These are phyloP conservation scores for Cygnus buccinator DNA, from an alignment of 2,113 vertebrate species.

Conservation along the genomic window DNA sequence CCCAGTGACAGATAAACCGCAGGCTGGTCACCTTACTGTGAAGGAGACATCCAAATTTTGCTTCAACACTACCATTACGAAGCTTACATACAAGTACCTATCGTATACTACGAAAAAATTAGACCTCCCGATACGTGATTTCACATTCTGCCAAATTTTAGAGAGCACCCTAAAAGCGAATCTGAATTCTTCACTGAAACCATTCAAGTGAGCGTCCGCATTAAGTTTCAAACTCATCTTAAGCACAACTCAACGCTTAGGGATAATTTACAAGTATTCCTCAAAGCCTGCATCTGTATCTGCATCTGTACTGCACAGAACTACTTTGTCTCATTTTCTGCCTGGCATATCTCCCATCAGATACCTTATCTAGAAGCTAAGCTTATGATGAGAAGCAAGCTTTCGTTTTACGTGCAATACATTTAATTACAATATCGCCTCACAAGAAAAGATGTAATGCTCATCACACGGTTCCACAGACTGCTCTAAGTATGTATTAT, in stretches of 20 bases:
- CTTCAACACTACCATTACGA: neutral
- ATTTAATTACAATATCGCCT: slow-evolving; percentile 22
- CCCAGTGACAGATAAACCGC: neutral
- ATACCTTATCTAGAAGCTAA: slow-evolving; percentile 23
- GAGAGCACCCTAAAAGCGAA: neutral
- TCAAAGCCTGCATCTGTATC: slow-evolving; percentile 41
- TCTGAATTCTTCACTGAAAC: neutral
- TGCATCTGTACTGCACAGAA: slow-evolving; percentile 6
- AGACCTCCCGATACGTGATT: neutral
- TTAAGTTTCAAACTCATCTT: slow-evolving; percentile 7
- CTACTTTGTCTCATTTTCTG: slow-evolving; percentile 50
- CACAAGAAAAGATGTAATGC: neutral
- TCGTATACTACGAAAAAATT: neutral
- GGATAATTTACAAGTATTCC: slow-evolving; percentile 19
- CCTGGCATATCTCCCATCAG: slow-evolving; percentile 42
- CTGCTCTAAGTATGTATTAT: neutral
- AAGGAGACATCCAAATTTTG: neutral
- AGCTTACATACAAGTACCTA: neutral
- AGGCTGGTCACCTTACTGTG: neutral
- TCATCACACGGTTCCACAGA: neutral
- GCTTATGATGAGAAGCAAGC: slow-evolving; percentile 16
- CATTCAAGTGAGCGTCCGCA: neutral
- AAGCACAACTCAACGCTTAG: neutral
- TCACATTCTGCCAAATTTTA: neutral
- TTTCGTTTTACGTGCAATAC: slow-evolving; percentile 28